Evolutionary conservation across 2,797 vertebrate species (phyloP).

Genomic region (Clangula hyemalis): DNA sequence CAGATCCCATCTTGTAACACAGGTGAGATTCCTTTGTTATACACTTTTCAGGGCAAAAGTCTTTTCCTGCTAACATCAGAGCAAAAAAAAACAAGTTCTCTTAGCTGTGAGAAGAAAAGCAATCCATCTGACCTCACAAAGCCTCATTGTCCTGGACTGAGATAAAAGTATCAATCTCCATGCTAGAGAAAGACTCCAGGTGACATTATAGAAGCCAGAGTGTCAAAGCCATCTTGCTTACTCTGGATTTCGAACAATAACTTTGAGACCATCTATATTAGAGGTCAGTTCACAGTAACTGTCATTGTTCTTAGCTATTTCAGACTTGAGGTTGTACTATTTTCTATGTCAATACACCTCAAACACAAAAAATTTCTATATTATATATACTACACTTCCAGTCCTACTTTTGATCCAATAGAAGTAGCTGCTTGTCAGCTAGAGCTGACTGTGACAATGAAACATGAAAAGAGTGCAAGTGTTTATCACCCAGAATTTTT

Average conservation of each 20-base stretch:
- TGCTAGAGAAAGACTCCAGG: neutral
- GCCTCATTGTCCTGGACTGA: neutral
- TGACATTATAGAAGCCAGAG: neutral
- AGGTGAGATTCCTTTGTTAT: neutral
- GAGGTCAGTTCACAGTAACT: neutral
- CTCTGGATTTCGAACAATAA: neutral
- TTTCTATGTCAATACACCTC: neutral
- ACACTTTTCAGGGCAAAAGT: neutral
- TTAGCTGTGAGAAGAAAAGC: neutral
- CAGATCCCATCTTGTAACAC: neutral
- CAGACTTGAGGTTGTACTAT: neutral
- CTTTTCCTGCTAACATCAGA: neutral
- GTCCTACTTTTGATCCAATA: neutral
- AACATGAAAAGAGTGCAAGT: neutral
- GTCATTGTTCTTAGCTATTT: neutral
- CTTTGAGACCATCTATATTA: neutral
- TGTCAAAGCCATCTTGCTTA: neutral
- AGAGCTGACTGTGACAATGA: neutral
- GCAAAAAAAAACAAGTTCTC: neutral
- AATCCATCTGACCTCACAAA: neutral
- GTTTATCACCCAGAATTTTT: neutral
- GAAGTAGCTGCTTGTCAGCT: neutral
- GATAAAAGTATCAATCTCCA: neutral
- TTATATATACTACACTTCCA: neutral
- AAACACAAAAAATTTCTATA: neutral